Evolutionary conservation across 1,140 invertebrate species (phyloP), one percentile per base, ranked within the genome.

Genomic region (Ips typographus): DNA sequence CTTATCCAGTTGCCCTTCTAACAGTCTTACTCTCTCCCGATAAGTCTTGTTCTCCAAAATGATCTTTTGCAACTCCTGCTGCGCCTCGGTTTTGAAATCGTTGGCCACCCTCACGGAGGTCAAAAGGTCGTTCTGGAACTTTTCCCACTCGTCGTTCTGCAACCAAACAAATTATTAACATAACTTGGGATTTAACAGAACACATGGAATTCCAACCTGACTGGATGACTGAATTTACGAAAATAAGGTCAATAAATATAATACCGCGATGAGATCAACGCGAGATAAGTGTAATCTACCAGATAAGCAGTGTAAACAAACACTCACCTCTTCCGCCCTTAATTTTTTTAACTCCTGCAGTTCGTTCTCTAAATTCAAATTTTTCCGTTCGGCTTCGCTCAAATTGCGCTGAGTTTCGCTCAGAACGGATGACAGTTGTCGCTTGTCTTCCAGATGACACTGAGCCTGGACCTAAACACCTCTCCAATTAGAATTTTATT

Each of bases 31-130:
- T 75, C 89, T 89, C 72, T 96, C 93, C 68, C 89, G 85, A n/a
- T 94, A 86, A 1, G 85, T 79, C 75, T 90, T 90, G 81, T 96
- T 96, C 77, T 96, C 93, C 73, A 89, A 83, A 41, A 91, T 86
- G 4, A 96, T 83, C 70, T 89, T 86, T 78, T 96, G 93, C 68
- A 93, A 83, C 74, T 94, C 91, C 62, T 89, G 85, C 77, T 93
- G 90, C 0, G 92, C 91, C 80, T 94, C 92, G 38, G 91, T 93
- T 79, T 95, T 95, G 81, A 97, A 95, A 79, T 97, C 94, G 81
- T 97, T 96, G 6, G 95, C 95, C 4, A 98, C 94, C 36, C 94
- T 85, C 0, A 98, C 95, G 0, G 95, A 94, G 82, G 94, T 94
- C 40, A 96, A 83, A 0, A 98, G 84, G 82, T 98, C 95, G 66